Percentiles rank a stretch among this genome's conserved stretches.
phyloP scores from a whole-genome alignment of 2,888 invertebrate species.

The Vesta saturnalis region DNA sequence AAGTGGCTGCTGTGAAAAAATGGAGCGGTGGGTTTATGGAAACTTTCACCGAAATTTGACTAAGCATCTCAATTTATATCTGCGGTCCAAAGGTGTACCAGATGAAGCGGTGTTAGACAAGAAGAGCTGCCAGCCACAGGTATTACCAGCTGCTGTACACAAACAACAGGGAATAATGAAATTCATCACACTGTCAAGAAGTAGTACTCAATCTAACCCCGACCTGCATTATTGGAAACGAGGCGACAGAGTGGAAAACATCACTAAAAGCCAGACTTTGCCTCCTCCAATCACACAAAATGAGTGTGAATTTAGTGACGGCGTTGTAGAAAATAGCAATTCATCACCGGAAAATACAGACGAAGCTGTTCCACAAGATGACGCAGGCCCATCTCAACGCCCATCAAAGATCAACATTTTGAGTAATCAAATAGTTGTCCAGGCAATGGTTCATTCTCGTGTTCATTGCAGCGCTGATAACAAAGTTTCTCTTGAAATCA shows the following conservation, averaged over 20 bases:
- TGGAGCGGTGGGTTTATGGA: no score
- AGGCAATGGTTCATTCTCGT: slow-evolving; percentile 7
- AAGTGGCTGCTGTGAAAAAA: no score
- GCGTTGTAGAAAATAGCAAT: slow-evolving; percentile 11
- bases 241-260: background rate
- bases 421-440: slow-evolving; percentile 14
- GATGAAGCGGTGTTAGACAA: no score
- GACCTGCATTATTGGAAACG: slow-evolving; percentile 2
- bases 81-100: no score
- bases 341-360: slow-evolving; percentile 12
- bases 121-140: no score
- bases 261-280: slow-evolving; percentile 6
- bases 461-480: no score
- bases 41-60: no score
- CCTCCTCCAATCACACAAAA: slow-evolving; percentile 6
- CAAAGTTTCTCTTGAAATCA: slow-evolving; percentile 4
- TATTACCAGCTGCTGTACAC: no score
- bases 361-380: background rate
- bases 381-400: no score
- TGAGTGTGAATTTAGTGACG: background rate
- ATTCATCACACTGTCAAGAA: background rate
- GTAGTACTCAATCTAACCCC: slow-evolving; percentile 5
- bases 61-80: no score
- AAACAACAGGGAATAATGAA: no score
- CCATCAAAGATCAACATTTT: slow-evolving; percentile 16